phyloP scores from a whole-genome alignment of 2,797 vertebrate species.

The Carduelis carduelis region DNA sequence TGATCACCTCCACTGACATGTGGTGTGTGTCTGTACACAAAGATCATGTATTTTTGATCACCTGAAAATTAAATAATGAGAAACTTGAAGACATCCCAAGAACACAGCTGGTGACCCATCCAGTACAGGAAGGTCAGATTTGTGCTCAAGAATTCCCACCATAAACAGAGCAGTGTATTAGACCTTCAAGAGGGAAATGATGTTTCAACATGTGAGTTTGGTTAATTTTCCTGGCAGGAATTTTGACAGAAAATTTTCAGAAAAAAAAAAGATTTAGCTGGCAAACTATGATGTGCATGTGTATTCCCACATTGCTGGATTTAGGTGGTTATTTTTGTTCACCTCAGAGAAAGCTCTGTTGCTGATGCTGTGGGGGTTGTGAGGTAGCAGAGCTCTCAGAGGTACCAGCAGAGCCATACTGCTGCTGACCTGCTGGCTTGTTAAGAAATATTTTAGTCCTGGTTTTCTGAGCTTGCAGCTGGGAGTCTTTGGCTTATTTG shows the following conservation, averaged over 20 bases:
- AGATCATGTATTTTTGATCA: background rate
- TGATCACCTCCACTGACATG: background rate
- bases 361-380: background rate
- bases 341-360: background rate
- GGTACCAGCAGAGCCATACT: accelerated
- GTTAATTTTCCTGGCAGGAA: background rate
- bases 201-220: background rate
- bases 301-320: background rate
- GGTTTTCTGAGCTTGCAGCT: background rate
- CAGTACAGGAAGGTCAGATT: background rate
- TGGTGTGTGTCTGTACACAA: background rate
- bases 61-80: background rate
- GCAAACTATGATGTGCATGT: background rate
- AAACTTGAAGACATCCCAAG: background rate
- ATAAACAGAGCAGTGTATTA: background rate
- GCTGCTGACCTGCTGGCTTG: background rate
- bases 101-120: background rate
- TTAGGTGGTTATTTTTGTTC: background rate
- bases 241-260: background rate
- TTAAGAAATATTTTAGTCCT: background rate
- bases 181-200: background rate
- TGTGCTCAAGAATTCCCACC: background rate
- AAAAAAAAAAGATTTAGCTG: background rate
- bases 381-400: background rate
- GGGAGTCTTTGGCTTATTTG: background rate